Percentiles rank a stretch among this genome's conserved stretches.
These are phyloP conservation scores for Grallaria varia DNA, from an alignment of 2,113 vertebrate species.

Conservation along the genomic window DNA sequence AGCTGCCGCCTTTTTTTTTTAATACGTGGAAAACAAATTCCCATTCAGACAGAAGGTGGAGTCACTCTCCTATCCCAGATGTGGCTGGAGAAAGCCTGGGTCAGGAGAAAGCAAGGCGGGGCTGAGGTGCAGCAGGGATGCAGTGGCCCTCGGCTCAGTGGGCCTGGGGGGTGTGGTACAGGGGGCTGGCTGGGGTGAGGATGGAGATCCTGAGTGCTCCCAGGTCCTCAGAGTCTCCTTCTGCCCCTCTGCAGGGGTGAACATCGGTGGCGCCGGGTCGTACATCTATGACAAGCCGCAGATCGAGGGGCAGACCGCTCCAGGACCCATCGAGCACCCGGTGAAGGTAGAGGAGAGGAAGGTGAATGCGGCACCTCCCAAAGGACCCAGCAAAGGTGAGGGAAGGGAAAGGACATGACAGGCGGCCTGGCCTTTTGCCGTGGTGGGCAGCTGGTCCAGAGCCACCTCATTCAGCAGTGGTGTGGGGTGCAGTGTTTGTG, in stretches of 20 bases:
- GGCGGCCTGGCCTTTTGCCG: accelerated
- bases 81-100: neutral
- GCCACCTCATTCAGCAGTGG: accelerated
- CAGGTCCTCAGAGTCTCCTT: neutral
- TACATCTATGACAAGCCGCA: slow-evolving; percentile 90
- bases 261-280: slow-evolving; percentile 92
- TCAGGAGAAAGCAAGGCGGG: neutral
- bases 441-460: neutral
- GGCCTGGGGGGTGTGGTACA: neutral
- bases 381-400: slow-evolving; percentile 88
- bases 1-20: neutral
- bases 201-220: neutral
- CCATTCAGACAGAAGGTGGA: slow-evolving; percentile 41
- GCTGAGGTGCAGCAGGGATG: accelerated
- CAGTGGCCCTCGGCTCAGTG: neutral
- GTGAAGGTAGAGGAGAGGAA: slow-evolving; percentile 82
- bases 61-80: neutral
- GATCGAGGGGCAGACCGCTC: slow-evolving; percentile 69
- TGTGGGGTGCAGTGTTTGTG: neutral
- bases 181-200: neutral
- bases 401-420: too few relatives aligned
- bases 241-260: slow-evolving; percentile 81
- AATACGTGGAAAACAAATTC: neutral
- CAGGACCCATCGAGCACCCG: slow-evolving; percentile 65
- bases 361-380: slow-evolving; percentile 66